Conservation (phyloP, 2,888 invertebrate species). For the Amorpha juglandis region DNA sequence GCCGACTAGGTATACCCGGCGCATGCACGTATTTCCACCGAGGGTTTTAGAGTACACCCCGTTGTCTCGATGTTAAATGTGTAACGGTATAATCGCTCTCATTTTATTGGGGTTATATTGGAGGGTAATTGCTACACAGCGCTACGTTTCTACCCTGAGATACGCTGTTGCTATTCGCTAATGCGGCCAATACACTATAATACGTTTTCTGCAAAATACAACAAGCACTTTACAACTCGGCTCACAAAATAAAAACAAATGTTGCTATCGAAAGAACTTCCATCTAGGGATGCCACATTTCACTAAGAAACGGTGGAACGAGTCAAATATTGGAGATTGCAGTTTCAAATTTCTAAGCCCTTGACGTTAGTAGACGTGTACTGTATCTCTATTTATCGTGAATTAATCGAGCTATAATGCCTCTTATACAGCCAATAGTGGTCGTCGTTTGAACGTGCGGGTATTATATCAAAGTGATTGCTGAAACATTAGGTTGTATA, state of each 20-base stretch:
- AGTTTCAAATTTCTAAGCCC: constrained; percentile 50
- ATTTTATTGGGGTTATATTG: constrained; percentile 66
- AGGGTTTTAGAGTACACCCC: constrained; percentile 59
- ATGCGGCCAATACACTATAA: constrained; percentile 51
- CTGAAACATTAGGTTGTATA: constrained; percentile 61
- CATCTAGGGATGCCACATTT: not conserved
- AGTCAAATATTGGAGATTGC: constrained; percentile 40
- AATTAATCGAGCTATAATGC: constrained; percentile 55
- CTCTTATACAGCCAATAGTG: constrained; percentile 46
- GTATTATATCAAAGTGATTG: constrained; percentile 67
- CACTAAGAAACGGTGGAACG: constrained; percentile 25
- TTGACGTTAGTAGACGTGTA: constrained; percentile 48
- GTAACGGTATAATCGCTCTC: constrained; percentile 65
- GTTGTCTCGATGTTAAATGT: constrained; percentile 66
- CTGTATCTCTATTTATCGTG: constrained; percentile 53
- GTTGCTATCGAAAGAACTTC: not conserved
- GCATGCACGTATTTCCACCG: constrained; percentile 59
- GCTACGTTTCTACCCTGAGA: constrained; percentile 49
- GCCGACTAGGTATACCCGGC: constrained; percentile 63
- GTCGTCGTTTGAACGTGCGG: constrained; percentile 55
- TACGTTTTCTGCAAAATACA: constrained; percentile 47
- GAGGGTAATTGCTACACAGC: constrained; percentile 61
- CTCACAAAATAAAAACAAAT: not conserved
- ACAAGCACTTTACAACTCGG: constrained; percentile 29
- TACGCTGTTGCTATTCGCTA: constrained; percentile 44